Conservation (phyloP, 1,140 invertebrate species). For the Schlechtendalia chinensis region DNA sequence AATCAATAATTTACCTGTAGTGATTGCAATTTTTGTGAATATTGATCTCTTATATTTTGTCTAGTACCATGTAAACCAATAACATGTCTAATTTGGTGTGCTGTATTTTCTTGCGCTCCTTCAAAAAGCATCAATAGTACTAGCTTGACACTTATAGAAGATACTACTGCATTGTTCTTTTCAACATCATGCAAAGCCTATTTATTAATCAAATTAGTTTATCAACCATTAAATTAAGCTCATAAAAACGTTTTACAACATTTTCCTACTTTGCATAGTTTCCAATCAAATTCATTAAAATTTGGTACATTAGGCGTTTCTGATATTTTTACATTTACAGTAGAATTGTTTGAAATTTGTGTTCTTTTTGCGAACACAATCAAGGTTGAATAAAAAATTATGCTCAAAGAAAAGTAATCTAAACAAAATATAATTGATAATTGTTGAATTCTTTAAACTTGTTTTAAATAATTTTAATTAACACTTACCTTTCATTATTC, state of each 20-base stretch:
- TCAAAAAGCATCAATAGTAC: slow-evolving; percentile 71
- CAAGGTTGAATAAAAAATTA: neutral
- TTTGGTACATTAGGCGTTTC: neutral
- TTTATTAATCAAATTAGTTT: slow-evolving; percentile 32
- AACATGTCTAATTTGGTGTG: slow-evolving; percentile 61
- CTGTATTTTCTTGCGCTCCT: slow-evolving; percentile 66
- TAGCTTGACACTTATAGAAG: slow-evolving; percentile 76
- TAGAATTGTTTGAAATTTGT: neutral
- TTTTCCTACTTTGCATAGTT: slow-evolving; percentile 59
- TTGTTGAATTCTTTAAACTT: neutral
- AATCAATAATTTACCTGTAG: slow-evolving; percentile 56
- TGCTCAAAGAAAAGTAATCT: neutral
- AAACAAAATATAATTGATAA: neutral
- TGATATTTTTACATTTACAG: neutral
- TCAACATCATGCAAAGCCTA: slow-evolving; percentile 55
- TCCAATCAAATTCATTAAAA: slow-evolving; percentile 64
- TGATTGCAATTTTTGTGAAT: slow-evolving; percentile 56
- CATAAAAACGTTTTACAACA: neutral
- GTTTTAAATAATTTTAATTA: neutral
- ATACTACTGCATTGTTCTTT: slow-evolving; percentile 69
- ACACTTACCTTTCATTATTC: slow-evolving; percentile 40
- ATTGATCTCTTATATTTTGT: slow-evolving; percentile 56
- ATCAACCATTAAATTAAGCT: too few relatives aligned
- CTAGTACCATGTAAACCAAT: neutral
- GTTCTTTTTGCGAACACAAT: neutral